phyloP scores from a whole-genome alignment of 2,797 vertebrate species.

The Sorex maritimensis region DNA sequence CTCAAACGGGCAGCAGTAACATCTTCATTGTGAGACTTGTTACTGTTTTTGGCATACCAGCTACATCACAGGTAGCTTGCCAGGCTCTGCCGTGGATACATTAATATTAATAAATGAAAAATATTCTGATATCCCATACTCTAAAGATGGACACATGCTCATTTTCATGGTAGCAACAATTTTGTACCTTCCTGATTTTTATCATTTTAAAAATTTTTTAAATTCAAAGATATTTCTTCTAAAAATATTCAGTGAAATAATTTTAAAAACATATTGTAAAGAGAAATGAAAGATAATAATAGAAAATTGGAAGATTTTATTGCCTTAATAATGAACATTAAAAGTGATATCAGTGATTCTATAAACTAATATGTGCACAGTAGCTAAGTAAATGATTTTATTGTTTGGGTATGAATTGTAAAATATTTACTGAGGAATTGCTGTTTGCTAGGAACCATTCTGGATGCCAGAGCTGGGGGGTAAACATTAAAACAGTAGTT shows the following conservation, averaged over 20 bases:
- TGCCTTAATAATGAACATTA: constrained; percentile 44
- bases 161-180: constrained; percentile 7
- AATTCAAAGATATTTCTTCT: constrained; percentile 45
- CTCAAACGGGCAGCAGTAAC: too few species aligned
- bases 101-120: constrained; percentile 25
- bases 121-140: too few species aligned
- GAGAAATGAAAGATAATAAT: constrained; percentile 46
- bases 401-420: constrained; percentile 23
- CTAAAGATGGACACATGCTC: not conserved
- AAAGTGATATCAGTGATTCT: constrained; percentile 14
- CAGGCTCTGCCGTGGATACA: not conserved
- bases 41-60: too few species aligned
- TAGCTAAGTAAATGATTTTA: constrained; percentile 47
- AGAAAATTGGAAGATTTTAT: constrained; percentile 56
- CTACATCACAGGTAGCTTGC: too few species aligned
- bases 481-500: too few species aligned
- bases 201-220: constrained; percentile 53
- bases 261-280: constrained; percentile 25
- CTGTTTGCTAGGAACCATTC: not conserved
- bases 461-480: not conserved
- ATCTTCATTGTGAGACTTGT: too few species aligned
- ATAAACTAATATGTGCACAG: not conserved
- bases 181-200: not conserved
- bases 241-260: constrained; percentile 7
- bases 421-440: constrained; percentile 12